Percentiles rank a stretch among this genome's conserved stretches.
phyloP scores from a whole-genome alignment of 2,888 invertebrate genomes.

The Parascotia fuliginaria region DNA sequence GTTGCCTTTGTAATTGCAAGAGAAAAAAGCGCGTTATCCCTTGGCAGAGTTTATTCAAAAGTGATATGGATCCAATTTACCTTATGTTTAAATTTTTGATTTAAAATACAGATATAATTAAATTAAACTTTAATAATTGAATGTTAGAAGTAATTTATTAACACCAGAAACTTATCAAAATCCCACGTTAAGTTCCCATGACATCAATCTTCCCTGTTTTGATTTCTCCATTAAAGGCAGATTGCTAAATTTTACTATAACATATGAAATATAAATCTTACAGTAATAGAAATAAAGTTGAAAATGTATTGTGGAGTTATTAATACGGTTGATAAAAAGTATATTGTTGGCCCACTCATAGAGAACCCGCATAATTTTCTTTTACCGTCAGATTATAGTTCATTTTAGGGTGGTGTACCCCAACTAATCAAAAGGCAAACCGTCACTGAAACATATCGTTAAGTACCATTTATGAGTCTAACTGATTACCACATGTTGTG shows the following conservation, averaged over 20 bases:
- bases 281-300: conserved; percentile 10
- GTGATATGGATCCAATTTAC: too few relatives aligned
- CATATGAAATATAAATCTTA: conserved; percentile 34
- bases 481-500: conserved; percentile 30
- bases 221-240: conserved; percentile 73
- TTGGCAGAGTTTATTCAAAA: too few relatives aligned
- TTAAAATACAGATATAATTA: too few relatives aligned
- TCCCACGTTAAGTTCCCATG: conserved; percentile 75
- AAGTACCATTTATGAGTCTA: conserved; percentile 26
- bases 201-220: conserved; percentile 77
- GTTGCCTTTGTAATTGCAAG: too few relatives aligned
- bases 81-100: too few relatives aligned
- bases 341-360: conserved; percentile 51
- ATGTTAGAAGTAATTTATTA: conserved; percentile 27
- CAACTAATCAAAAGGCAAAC: conserved; percentile 51
- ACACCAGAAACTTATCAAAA: conserved; percentile 52
- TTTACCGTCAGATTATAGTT: conserved; percentile 60
- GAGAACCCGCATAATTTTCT: conserved; percentile 73
- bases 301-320: conserved; percentile 24
- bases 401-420: conserved; percentile 63
- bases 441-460: conserved; percentile 33
- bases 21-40: too few relatives aligned
- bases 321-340: conserved; percentile 50
- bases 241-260: conserved; percentile 60
- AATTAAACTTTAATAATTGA: conserved; percentile 10